A percentile compares a stretch with the other conserved stretches of the same genome.
These are phyloP conservation scores for Volucella bombylans DNA, from an alignment of 2,888 invertebrate genomes.

Conservation along the genomic window DNA sequence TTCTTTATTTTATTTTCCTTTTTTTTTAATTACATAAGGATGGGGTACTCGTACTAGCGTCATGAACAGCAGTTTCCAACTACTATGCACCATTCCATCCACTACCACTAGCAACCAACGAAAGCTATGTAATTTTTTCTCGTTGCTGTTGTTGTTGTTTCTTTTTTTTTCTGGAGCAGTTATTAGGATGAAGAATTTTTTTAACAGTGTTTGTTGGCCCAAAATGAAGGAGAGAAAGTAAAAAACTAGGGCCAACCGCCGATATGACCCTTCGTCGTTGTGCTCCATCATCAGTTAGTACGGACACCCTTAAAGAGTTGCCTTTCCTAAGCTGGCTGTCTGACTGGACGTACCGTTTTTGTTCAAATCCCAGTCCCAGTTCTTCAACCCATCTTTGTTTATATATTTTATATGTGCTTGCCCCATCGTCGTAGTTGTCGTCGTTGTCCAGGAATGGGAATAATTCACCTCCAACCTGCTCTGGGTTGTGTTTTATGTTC, in stretches of 20 bases:
- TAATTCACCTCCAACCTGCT: slow-evolving; percentile 67
- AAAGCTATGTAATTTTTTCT: slow-evolving; percentile 47
- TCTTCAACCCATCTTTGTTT: neutral
- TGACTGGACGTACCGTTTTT: slow-evolving; percentile 6
- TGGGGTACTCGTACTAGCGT: slow-evolving; percentile 54
- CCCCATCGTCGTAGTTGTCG: slow-evolving; percentile 14
- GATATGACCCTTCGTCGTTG: slow-evolving; percentile 52
- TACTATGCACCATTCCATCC: slow-evolving; percentile 11
- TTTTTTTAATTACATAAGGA: slow-evolving; percentile 73
- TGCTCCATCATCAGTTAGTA: slow-evolving; percentile 26
- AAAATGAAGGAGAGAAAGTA: slow-evolving; percentile 46
- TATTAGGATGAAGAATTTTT: slow-evolving; percentile 65
- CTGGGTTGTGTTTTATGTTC: slow-evolving; percentile 46
- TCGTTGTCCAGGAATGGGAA: slow-evolving; percentile 51
- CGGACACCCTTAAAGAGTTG: slow-evolving; percentile 56
- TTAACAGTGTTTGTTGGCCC: slow-evolving; percentile 46
- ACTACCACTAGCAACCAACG: slow-evolving; percentile 54
- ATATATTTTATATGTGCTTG: slow-evolving; percentile 35
- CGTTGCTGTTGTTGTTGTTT: neutral
- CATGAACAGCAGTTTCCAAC: slow-evolving; percentile 65
- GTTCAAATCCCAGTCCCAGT: neutral
- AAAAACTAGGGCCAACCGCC: slow-evolving; percentile 57
- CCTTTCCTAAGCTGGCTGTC: slow-evolving; percentile 48
- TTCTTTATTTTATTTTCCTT: slow-evolving; percentile 47
- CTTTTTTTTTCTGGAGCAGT: slow-evolving; percentile 45